A percentile compares a stretch with the other conserved stretches of the same genome.
Conservation (phyloP, 2,113 vertebrate species). For the Albula glossodonta region DNA sequence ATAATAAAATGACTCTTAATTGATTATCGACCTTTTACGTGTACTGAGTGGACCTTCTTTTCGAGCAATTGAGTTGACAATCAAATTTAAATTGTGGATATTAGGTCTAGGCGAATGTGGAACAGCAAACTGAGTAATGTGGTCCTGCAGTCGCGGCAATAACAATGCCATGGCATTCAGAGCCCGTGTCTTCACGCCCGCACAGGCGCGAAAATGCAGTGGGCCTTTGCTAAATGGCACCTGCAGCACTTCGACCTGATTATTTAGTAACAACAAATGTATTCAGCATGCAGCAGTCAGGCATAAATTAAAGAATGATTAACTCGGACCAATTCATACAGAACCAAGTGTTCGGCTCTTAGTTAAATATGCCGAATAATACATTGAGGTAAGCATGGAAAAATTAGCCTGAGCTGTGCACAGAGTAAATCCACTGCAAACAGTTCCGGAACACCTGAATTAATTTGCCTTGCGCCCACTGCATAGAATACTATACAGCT, state of each 20-base stretch:
- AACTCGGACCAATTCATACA: background rate
- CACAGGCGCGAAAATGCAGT: background rate
- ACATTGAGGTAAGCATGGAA: background rate
- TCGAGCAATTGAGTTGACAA: too few relatives aligned
- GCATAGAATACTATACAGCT: background rate
- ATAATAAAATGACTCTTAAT: too few relatives aligned
- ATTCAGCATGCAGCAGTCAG: background rate
- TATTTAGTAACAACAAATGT: background rate
- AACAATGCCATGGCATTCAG: background rate
- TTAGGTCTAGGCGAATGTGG: background rate
- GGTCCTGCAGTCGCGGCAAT: background rate
- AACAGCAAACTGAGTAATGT: background rate
- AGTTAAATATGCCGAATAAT: background rate
- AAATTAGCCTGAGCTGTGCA: background rate
- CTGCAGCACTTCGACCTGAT: background rate
- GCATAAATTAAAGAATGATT: background rate
- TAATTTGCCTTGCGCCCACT: background rate
- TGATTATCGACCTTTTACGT: too few relatives aligned
- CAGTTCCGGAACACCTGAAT: background rate
- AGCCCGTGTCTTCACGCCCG: background rate
- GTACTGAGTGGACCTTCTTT: too few relatives aligned
- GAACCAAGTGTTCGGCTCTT: background rate
- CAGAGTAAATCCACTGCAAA: background rate
- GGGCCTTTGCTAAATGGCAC: too few relatives aligned
- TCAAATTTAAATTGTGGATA: too few relatives aligned